Conservation (phyloP, 2,888 invertebrate species). For the Harpalus rufipes region DNA sequence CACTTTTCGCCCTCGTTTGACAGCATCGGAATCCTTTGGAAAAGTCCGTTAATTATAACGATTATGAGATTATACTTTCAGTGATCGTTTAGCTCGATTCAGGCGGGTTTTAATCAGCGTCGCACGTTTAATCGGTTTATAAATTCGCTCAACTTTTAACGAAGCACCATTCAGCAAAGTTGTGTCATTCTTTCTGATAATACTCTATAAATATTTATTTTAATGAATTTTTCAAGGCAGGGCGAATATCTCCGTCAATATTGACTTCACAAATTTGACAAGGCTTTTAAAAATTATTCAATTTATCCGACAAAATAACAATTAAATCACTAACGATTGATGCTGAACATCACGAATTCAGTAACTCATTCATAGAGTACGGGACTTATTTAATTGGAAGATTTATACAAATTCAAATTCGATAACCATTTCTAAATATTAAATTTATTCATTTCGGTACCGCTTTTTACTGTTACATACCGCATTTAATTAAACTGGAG, state of each 20-base stretch:
- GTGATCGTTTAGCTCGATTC: slow-evolving; percentile 50
- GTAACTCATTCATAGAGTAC: too few relatives aligned
- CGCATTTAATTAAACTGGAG: too few relatives aligned
- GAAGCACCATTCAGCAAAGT: neutral
- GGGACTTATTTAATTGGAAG: too few relatives aligned
- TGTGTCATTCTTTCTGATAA: slow-evolving; percentile 39
- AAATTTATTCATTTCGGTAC: too few relatives aligned
- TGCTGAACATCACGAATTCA: too few relatives aligned
- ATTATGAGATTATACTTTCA: slow-evolving; percentile 61
- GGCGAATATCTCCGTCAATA: slow-evolving; percentile 26
- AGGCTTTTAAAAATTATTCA: slow-evolving; percentile 23
- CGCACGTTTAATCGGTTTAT: slow-evolving; percentile 52
- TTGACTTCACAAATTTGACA: slow-evolving; percentile 20
- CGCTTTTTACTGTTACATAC: too few relatives aligned
- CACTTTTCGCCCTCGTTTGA: slow-evolving; percentile 21
- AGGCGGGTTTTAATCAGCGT: slow-evolving; percentile 46
- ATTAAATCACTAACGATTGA: neutral
- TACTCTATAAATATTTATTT: slow-evolving; percentile 35
- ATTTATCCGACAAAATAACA: neutral
- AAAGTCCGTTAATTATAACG: slow-evolving; percentile 61
- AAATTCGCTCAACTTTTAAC: slow-evolving; percentile 47
- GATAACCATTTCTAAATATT: too few relatives aligned
- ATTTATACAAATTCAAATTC: too few relatives aligned
- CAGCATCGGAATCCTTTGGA: slow-evolving; percentile 26
- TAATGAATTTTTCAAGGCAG: slow-evolving; percentile 16